Evolutionary conservation across 2,797 vertebrate genomes (phyloP).

Genomic region (Mus caroli): DNA sequence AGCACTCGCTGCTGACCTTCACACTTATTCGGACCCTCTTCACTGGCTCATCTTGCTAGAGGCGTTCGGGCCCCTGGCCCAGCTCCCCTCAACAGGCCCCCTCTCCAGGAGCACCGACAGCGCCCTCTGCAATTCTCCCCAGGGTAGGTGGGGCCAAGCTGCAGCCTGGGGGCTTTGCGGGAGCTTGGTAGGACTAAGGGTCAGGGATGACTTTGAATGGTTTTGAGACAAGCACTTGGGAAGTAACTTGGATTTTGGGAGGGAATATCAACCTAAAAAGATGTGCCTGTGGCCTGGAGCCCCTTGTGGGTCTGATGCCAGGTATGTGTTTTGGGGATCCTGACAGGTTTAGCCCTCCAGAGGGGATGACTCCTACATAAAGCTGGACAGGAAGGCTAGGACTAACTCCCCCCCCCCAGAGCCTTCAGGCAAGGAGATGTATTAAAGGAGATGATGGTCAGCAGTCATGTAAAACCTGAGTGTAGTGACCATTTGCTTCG

Average conservation of each 20-base stretch:
- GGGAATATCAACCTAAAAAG: constrained; percentile 39
- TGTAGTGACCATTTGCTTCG: background rate
- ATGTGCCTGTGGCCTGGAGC: constrained; percentile 34
- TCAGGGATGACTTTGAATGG: background rate
- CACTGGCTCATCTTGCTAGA: background rate
- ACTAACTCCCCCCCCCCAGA: no score
- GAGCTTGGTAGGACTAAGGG: background rate
- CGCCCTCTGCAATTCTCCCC: background rate
- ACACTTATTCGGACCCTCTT: background rate
- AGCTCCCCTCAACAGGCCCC: background rate
- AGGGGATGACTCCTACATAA: background rate
- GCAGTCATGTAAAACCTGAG: no score
- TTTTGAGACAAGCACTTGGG: background rate
- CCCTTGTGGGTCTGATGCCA: constrained; percentile 1
- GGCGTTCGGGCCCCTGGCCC: background rate
- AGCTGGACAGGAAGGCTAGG: background rate
- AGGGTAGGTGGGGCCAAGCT: background rate
- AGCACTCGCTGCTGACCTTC: background rate
- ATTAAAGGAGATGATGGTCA: background rate
- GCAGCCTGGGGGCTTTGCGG: background rate
- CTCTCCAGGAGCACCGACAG: background rate
- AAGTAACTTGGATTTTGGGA: constrained; percentile 65
- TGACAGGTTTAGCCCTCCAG: background rate
- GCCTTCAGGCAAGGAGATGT: background rate
- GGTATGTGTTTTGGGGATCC: constrained; percentile 9